Conservation (phyloP, 1,140 invertebrate species). For the Trichonephila clavata region DNA sequence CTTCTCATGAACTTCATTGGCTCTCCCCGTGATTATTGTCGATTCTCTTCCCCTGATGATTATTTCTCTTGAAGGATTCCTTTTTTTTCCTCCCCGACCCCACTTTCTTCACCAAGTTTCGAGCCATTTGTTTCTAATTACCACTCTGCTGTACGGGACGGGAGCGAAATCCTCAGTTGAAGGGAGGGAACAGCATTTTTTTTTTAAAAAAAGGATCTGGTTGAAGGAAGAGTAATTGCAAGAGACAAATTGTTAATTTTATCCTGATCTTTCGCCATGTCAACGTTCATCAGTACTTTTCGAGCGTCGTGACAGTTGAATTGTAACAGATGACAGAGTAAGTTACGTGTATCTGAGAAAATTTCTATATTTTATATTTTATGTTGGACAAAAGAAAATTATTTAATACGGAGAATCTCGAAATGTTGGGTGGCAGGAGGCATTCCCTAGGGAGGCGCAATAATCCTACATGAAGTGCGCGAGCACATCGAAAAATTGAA, state of each 20-base stretch:
- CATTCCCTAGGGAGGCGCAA: too few species aligned
- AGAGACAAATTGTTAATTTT: conserved; percentile 1
- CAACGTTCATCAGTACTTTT: not conserved
- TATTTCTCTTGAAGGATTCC: not conserved
- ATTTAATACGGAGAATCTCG: too few species aligned
- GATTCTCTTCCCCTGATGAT: conserved; percentile 7
- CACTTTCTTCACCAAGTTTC: not conserved
- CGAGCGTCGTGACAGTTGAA: too few species aligned
- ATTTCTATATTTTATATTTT: too few species aligned
- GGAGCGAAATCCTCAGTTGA: not conserved
- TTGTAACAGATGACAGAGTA: too few species aligned
- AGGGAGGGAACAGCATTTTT: too few species aligned
- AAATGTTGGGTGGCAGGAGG: too few species aligned
- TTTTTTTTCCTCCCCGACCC: not conserved
- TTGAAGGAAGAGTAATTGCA: not conserved
- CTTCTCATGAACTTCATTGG: conserved; percentile 40
- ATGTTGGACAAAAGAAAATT: too few species aligned
- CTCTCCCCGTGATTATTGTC: conserved; percentile 53
- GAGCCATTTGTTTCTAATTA: conserved; percentile 18
- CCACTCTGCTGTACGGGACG: not conserved
- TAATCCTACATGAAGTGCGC: too few species aligned
- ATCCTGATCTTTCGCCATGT: not conserved
- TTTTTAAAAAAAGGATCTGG: not conserved
- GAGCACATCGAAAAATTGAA: too few species aligned
- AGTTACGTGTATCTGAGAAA: too few species aligned